Base-by-base conservation (phyloP, 2,888 invertebrate genomes). In the Serripes groenlandicus region DNA sequence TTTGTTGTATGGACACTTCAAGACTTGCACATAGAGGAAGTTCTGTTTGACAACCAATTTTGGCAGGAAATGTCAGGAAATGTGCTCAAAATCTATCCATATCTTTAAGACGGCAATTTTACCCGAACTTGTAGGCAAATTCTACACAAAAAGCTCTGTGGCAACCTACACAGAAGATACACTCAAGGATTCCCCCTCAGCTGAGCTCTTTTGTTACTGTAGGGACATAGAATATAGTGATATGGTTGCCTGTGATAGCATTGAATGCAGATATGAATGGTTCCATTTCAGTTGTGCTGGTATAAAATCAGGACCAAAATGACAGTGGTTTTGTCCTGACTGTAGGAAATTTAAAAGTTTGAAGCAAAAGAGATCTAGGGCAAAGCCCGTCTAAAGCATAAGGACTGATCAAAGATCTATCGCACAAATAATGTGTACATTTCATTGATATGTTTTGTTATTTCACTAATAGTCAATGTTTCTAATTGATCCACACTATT, bases 81-180 rank as follows among this genome's bases (percentile, higher is more conserved):
- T 83, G 5, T 26, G 54, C 52, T 15, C n/a, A 34, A 56, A 32
- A 11, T 34, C 78, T 26, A n/a, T 54, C 54, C 34, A 34, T 26
- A 34, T 81, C 15, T 81, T 81, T 32, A 0, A 26, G 3, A 54
- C 21, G 4, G 71, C 73, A 21, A 37, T 85, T 15, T 69, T 85
- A 9, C 81, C 78, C n/a, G 84, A 81, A 23, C 66, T 84, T 7
- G 78, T 84, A 23, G 84, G 81, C 15, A 78, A 78, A 52, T 75
- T 75, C 34, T 77, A 78, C 49, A 56, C 84, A 1, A n/a, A n/a
- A n/a, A n/a, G n/a, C n/a, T n/a, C n/a, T n/a, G n/a, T n/a, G n/a
- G n/a, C n/a, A n/a, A n/a, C n/a, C n/a, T n/a, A n/a, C n/a, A n/a
- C n/a, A n/a, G n/a, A n/a, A n/a, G n/a, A n/a, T n/a, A n/a, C n/a